A percentile compares a stretch with the other conserved stretches of the same genome.
phyloP scores from a whole-genome alignment of 1,140 invertebrate genomes.

The Monochamus saltuarius region DNA sequence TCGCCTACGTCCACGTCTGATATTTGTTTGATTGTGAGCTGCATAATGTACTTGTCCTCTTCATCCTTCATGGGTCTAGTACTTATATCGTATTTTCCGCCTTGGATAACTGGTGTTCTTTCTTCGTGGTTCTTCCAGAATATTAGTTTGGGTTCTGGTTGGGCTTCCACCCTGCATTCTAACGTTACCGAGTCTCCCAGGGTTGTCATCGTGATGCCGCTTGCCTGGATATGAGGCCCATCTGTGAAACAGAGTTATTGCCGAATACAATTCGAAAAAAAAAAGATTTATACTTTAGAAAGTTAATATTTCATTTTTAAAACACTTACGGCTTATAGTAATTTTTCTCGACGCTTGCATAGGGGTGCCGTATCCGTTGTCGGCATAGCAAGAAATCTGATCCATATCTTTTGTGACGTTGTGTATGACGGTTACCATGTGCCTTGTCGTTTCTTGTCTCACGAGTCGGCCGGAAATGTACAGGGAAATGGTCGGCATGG shows the following conservation, averaged over 20 bases:
- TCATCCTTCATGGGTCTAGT: conserved; percentile 58
- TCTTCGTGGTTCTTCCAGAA: conserved; percentile 76
- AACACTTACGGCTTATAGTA: conserved; percentile 73
- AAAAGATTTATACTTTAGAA: background rate
- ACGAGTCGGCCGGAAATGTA: conserved; percentile 75
- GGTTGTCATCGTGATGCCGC: conserved; percentile 71
- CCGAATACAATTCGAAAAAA: background rate
- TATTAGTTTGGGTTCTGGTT: conserved; percentile 74
- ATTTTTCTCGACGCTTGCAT: conserved; percentile 77
- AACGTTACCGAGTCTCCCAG: conserved; percentile 71
- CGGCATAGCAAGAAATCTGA: conserved; percentile 79
- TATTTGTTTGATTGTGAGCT: conserved; percentile 69
- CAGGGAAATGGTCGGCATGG: conserved; percentile 77
- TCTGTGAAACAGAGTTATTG: conserved; percentile 54
- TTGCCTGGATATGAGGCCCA: conserved; percentile 71
- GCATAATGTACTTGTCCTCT: conserved; percentile 68
- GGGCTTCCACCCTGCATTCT: conserved; percentile 73
- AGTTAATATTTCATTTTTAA: background rate
- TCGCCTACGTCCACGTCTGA: conserved; percentile 69
- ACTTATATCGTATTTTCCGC: conserved; percentile 69
- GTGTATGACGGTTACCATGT: conserved; percentile 78
- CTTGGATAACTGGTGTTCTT: conserved; percentile 69
- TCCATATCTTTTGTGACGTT: conserved; percentile 81
- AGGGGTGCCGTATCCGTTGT: conserved; percentile 81
- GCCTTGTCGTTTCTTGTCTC: conserved; percentile 71